Conservation (phyloP, 2,113 vertebrate genomes). For the Rallus limicola region DNA sequence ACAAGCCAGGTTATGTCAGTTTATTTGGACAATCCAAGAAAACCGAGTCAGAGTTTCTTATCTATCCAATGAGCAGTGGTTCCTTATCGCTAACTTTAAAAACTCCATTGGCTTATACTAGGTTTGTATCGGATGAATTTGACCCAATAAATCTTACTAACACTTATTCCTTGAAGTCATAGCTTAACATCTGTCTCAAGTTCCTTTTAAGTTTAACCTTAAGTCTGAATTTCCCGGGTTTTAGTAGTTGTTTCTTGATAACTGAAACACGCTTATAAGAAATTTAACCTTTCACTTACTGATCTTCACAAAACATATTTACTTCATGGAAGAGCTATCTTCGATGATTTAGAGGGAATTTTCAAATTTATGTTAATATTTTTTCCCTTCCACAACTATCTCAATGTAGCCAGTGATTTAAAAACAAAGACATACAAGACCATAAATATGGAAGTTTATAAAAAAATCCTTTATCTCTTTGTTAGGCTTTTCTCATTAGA, state of each 20-base stretch:
- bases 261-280: not conserved
- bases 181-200: not conserved
- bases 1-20: not conserved
- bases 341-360: not conserved
- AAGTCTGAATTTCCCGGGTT: constrained; percentile 16
- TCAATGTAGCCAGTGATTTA: not conserved
- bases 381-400: not conserved
- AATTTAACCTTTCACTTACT: constrained; percentile 7
- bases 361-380: not conserved
- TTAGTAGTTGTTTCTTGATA: constrained; percentile 16
- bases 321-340: not conserved
- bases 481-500: not conserved
- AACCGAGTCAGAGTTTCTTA: not conserved
- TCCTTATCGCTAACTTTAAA: constrained; percentile 26
- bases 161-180: constrained; percentile 39
- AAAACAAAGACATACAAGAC: not conserved
- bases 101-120: not conserved
- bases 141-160: constrained; percentile 33
- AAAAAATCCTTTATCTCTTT: not conserved
- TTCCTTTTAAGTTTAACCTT: constrained; percentile 24
- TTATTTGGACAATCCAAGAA: not conserved
- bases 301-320: not conserved
- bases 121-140: not conserved
- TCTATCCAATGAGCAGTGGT: not conserved
- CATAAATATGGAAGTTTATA: not conserved